Conservation (phyloP, 1,140 invertebrate genomes). For the Araneus ventricosus region DNA sequence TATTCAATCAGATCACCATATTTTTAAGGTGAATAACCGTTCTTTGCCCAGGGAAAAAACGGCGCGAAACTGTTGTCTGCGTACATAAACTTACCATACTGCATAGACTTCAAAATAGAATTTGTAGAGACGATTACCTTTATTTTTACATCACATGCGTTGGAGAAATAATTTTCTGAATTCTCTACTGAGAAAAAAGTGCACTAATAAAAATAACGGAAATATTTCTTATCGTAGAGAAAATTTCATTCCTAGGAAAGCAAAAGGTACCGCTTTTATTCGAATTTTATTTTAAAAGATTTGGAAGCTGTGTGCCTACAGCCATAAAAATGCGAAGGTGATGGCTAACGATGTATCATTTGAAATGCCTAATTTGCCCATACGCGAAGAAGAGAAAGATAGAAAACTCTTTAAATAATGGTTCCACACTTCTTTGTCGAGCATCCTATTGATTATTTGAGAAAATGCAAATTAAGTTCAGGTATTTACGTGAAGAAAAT, state of each 20-base stretch:
- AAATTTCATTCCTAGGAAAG: neutral
- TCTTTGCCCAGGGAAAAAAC: neutral
- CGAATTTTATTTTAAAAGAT: neutral
- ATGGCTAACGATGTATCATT: constrained; percentile 1
- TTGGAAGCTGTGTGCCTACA: neutral
- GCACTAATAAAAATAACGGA: neutral
- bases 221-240: neutral
- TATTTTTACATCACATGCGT: neutral
- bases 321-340: neutral
- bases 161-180: neutral
- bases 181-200: neutral
- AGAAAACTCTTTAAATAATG: neutral
- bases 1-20: neutral
- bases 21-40: neutral
- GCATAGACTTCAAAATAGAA: neutral
- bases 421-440: constrained; percentile 6
- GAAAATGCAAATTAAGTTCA: constrained; percentile 20
- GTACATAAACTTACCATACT: neutral
- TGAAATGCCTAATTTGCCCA: constrained; percentile 12
- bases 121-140: neutral
- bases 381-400: neutral
- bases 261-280: neutral
- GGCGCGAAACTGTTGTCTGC: neutral
- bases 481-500: neutral
- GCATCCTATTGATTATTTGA: constrained; percentile 3